Evolutionary conservation across 53 echinoderm and acorn worm species (phyloP).

Genomic region (Echinarachnius parma): DNA sequence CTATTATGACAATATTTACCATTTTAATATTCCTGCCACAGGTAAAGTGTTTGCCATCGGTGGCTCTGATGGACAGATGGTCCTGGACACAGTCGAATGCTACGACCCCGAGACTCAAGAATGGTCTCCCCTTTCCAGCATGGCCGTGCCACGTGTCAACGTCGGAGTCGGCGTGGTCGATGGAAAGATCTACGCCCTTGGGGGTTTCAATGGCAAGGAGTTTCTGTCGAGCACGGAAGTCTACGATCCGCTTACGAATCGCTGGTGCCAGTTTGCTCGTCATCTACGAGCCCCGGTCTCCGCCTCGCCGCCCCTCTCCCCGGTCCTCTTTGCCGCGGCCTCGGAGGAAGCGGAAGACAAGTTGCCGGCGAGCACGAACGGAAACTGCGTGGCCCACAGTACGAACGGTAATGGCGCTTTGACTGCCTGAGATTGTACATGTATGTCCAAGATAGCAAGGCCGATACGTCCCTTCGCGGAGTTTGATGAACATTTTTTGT

Average conservation of each 20-base stretch:
- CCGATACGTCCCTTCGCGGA: too few relatives aligned
- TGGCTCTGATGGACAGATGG: constrained; percentile 86
- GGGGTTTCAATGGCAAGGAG: constrained; percentile 88
- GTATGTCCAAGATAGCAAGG: too few relatives aligned
- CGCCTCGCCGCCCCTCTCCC: constrained; percentile 30
- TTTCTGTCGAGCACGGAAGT: constrained; percentile 79
- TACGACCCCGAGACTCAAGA: constrained; percentile 71
- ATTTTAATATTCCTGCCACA: constrained; percentile 39
- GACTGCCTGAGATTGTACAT: too few relatives aligned
- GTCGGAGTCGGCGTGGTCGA: constrained; percentile 64
- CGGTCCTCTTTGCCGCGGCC: not conserved
- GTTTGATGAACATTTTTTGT: too few relatives aligned
- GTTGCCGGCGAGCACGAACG: not conserved
- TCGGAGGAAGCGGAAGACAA: not conserved
- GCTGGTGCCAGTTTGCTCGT: constrained; percentile 73
- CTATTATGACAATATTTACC: too few relatives aligned
- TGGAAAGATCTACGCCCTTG: constrained; percentile 75
- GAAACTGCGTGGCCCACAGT: not conserved
- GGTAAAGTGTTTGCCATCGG: constrained; percentile 93
- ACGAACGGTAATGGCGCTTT: too few relatives aligned
- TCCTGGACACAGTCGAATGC: constrained; percentile 85
- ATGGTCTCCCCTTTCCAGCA: constrained; percentile 71
- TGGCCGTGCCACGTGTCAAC: constrained; percentile 86
- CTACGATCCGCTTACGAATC: constrained; percentile 63
- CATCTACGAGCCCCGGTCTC: constrained; percentile 42